Conservation (phyloP, 2,113 vertebrate species). For the Chlamydotis undulata region DNA sequence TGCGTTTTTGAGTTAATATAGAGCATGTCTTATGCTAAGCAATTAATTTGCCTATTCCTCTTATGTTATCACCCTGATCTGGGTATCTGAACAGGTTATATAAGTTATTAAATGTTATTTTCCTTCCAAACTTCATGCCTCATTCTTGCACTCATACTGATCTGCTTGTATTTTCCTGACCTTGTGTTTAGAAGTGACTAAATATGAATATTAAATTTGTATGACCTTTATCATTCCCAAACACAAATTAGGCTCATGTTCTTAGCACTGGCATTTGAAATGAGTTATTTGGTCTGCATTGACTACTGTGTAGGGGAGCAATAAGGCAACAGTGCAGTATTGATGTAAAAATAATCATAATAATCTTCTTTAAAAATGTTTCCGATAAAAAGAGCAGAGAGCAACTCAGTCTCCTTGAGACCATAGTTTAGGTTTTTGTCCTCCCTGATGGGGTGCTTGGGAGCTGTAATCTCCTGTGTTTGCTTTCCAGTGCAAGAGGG, state of each 20-base stretch:
- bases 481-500: background rate
- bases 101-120: background rate
- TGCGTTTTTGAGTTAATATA: background rate
- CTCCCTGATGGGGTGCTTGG: background rate
- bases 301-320: background rate
- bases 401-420: background rate
- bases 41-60: background rate
- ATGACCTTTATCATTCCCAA: background rate
- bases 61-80: background rate
- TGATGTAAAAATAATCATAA: slow-evolving; percentile 17
- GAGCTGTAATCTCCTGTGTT: background rate
- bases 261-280: slow-evolving; percentile 4
- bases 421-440: background rate
- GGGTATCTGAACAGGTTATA: background rate
- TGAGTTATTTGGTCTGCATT: background rate
- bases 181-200: background rate
- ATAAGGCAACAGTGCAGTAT: background rate
- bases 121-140: background rate
- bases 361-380: background rate
- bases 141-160: background rate
- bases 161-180: background rate
- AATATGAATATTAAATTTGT: background rate
- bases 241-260: background rate
- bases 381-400: background rate
- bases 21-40: background rate